phyloP scores from a whole-genome alignment of 2,888 invertebrate genomes.

The Limulus polyphemus region DNA sequence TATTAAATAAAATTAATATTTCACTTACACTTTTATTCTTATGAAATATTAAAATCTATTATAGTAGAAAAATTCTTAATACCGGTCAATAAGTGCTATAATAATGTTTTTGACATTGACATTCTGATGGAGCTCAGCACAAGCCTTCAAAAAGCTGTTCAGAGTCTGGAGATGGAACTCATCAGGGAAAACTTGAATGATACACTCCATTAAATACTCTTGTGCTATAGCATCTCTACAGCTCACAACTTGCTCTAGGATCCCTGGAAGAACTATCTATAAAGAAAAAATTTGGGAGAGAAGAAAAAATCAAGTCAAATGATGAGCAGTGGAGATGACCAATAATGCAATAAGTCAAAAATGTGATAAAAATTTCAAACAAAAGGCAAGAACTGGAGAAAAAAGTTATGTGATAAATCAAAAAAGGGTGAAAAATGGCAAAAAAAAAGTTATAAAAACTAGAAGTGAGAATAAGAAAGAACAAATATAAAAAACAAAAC shows the following conservation, averaged over 20 bases:
- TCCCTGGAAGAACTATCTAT: constrained; percentile 77
- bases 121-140: constrained; percentile 85
- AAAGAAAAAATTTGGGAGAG: constrained; percentile 16
- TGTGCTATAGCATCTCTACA: constrained; percentile 97
- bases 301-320: no score
- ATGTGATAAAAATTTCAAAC: no score
- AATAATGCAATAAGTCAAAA: no score
- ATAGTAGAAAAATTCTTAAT: background rate
- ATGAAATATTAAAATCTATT: constrained; percentile 31
- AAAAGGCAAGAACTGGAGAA: no score
- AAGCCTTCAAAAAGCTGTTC: constrained; percentile 88
- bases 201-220: constrained; percentile 98
- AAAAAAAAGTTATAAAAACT: no score
- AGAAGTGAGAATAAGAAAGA: no score
- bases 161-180: constrained; percentile 95
- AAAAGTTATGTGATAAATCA: no score
- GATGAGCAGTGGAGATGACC: no score
- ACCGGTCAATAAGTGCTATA: constrained; percentile 76
- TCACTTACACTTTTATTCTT: background rate
- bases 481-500: no score
- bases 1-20: background rate
- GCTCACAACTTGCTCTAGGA: constrained; percentile 95
- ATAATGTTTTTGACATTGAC: constrained; percentile 98
- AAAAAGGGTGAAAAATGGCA: no score
- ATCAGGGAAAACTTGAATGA: constrained; percentile 97